Conservation (phyloP, 2,113 vertebrate genomes). For the Cariama cristata region DNA sequence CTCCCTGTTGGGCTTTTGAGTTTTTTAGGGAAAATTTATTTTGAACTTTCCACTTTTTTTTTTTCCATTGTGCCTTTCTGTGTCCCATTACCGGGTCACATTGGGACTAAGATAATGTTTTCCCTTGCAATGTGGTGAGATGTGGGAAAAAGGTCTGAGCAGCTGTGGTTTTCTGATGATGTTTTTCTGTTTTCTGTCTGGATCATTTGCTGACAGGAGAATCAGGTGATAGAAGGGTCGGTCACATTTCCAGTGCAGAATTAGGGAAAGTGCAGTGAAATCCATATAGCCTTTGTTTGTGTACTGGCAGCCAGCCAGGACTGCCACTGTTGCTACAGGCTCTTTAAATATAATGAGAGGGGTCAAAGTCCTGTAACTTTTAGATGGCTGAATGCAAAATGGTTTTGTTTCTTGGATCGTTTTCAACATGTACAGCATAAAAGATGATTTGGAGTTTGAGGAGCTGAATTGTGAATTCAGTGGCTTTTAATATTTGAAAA, state of each 20-base stretch:
- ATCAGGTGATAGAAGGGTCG: neutral
- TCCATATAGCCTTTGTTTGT: neutral
- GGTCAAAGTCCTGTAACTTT: conserved; percentile 60
- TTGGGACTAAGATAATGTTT: neutral
- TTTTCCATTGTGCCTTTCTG: accelerated
- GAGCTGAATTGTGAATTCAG: neutral
- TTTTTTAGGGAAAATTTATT: neutral
- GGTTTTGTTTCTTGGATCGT: conserved; percentile 25
- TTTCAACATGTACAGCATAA: conserved; percentile 7
- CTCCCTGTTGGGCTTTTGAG: neutral
- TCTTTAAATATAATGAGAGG: neutral
- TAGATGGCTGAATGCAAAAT: conserved; percentile 37
- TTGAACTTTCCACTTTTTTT: neutral
- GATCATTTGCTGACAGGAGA: conserved; percentile 3
- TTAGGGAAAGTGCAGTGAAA: neutral
- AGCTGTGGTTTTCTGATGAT: neutral
- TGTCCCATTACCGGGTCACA: neutral
- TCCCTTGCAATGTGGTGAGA: neutral
- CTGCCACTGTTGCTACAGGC: neutral
- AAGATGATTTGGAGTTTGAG: neutral
- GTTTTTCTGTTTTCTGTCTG: neutral
- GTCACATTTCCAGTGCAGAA: neutral
- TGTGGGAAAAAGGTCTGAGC: neutral
- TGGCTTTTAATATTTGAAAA: neutral
- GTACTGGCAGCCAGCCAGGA: neutral